Percentiles rank a stretch among this genome's conserved stretches.
These are phyloP conservation scores for Leptothorax acervorum DNA, from an alignment of 2,888 invertebrate genomes.

Conservation along the genomic window DNA sequence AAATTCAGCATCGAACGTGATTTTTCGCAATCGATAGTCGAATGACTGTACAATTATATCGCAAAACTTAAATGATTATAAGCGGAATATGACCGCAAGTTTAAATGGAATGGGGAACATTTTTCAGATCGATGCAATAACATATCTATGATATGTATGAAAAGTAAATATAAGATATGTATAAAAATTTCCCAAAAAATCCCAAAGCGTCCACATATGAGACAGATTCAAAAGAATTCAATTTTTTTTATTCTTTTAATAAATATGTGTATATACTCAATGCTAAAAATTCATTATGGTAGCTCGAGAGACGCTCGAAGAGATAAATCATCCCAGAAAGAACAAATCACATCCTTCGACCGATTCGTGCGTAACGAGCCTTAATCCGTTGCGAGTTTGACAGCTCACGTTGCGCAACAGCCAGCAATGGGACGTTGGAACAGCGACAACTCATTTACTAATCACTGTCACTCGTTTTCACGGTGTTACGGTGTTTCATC, in stretches of 20 bases:
- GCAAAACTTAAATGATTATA: conserved; percentile 17
- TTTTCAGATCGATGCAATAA: neutral
- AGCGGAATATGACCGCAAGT: neutral
- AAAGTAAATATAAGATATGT: neutral
- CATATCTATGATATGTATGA: neutral
- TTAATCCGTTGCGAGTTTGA: conserved; percentile 47
- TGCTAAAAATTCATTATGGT: neutral
- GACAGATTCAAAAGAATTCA: neutral
- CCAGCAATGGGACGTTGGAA: conserved; percentile 7
- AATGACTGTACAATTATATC: conserved; percentile 1
- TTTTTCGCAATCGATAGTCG: conserved; percentile 44
- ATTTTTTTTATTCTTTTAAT: neutral
- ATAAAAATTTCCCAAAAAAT: neutral
- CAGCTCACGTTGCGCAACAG: conserved; percentile 43
- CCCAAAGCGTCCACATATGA: neutral
- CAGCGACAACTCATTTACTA: conserved; percentile 50
- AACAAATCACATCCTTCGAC: conserved; percentile 3
- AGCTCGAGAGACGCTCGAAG: neutral
- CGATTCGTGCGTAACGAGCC: conserved; percentile 33
- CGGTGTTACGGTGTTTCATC: conserved; percentile 31
- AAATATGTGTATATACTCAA: neutral
- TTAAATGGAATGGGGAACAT: neutral
- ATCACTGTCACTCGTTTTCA: conserved; percentile 51
- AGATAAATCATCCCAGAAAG: conserved; percentile 5
- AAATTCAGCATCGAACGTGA: conserved; percentile 38